Conservation (phyloP, 1,140 invertebrate species). For the Bradynema listronoti region DNA sequence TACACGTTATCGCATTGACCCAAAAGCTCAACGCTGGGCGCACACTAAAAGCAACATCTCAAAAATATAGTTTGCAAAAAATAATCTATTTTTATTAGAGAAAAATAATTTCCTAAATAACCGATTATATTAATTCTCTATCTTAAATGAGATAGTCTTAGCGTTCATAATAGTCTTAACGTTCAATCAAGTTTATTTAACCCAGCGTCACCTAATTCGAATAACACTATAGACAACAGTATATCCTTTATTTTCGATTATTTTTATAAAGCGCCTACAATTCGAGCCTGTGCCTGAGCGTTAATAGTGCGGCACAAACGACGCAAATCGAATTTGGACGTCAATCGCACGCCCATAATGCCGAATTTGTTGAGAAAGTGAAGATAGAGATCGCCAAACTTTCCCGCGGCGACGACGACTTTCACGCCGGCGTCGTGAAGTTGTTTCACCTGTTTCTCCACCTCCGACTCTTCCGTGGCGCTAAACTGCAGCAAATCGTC, state of each 20-base stretch:
- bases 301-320: conserved; percentile 82
- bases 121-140: no score
- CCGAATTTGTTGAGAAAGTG: conserved; percentile 95
- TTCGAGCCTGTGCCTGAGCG: conserved; percentile 72
- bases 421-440: conserved; percentile 82
- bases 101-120: no score
- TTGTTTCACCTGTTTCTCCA: conserved; percentile 82
- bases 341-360: conserved; percentile 83
- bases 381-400: conserved; percentile 92
- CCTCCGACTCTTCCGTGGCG: conserved; percentile 80
- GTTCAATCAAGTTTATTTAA: neutral
- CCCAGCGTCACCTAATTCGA: no score
- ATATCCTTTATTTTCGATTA: no score
- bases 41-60: conserved; percentile 62
- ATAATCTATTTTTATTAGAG: no score
- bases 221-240: no score
- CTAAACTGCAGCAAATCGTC: conserved; percentile 89
- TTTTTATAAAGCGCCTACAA: conserved; percentile 62
- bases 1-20: conserved; percentile 83
- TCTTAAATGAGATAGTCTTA: no score
- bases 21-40: conserved; percentile 80
- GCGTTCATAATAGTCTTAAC: no score
- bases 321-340: conserved; percentile 90
- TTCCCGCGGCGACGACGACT: conserved; percentile 89
- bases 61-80: conserved; percentile 11